phyloP scores from a whole-genome alignment of 1,140 invertebrate genomes.

The Bicyclus anynana region DNA sequence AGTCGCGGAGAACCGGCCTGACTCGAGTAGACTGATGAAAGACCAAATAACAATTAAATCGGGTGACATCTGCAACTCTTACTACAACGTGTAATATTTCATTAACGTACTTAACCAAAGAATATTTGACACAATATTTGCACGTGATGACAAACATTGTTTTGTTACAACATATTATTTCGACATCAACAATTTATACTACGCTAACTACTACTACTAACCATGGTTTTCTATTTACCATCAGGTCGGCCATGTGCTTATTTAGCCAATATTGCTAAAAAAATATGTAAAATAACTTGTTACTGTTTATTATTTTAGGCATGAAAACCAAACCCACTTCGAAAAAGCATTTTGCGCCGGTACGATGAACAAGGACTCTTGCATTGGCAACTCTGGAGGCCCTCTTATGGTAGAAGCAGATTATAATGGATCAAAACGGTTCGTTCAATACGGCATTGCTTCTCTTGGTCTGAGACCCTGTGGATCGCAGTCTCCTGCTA shows the following conservation, averaged over 20 bases:
- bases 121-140: too few species aligned
- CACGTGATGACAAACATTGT: too few species aligned
- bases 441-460: conserved; percentile 32
- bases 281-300: background rate
- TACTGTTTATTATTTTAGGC: background rate
- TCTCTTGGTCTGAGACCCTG: conserved; percentile 29
- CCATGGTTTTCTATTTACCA: too few species aligned
- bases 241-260: too few species aligned
- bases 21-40: conserved; percentile 23
- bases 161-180: too few species aligned
- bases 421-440: conserved; percentile 4
- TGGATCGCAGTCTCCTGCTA: conserved; percentile 21
- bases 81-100: conserved; percentile 21
- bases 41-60: conserved; percentile 18
- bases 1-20: conserved; percentile 14
- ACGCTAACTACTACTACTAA: too few species aligned
- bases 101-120: background rate
- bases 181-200: too few species aligned
- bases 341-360: conserved; percentile 30
- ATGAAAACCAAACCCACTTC: too few species aligned
- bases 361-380: conserved; percentile 20
- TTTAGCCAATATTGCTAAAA: background rate
- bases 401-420: conserved; percentile 26
- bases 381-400: conserved; percentile 35
- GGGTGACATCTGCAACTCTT: background rate